Base-by-base conservation (phyloP, 2,797 vertebrate species). In the Gadopsis marmoratus region DNA sequence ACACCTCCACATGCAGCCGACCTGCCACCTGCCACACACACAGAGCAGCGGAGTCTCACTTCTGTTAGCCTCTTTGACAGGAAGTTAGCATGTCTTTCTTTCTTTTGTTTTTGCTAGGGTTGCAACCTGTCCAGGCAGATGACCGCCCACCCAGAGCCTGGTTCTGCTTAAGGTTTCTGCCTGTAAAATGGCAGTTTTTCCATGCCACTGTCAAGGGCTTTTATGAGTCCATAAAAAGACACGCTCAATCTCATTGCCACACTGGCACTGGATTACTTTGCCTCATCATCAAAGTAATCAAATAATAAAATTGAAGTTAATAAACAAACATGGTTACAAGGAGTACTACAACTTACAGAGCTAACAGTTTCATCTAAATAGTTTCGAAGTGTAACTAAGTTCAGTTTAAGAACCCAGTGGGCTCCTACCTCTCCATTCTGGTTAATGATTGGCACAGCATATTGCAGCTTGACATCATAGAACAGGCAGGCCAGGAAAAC, bases 381-480 rank as follows among this genome's bases (percentile, higher is more conserved):
- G 23, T 39, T 35, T 21, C 2, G 2, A 33, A 33, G 33, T 33
- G 33, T 33, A 33, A 33, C 7, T 35, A 35, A 35, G 29, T 37
- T 39, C 16, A 21, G 14, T 23, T 39, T 3, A 45, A 31, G 53
- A 45, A 26, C 95, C 95, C 0, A 96, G 95, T 3, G 3, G 19
- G 68, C 58, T 74, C 82, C 7, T 90, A 99, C 98, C 98, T 99
- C 98, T 88, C 98, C 98, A 86, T 97, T 98, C 94, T 99, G 98
- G 90, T 98, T 99, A 93, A 99, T 96, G 89, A 99, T 98, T 11
- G 98, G 98, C 31, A 99, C 97, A 0, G 97, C 98, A 0, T 99
- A 99, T 6, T 98, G 97, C n/a, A 99, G 94, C 86, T 97, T 98
- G 79, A 97, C 96, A 0, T 98, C 97, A 0, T 97, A 95, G 88